Evolutionary conservation across 2,113 vertebrate species (phyloP).

Genomic region (Dendropsophus ebraccatus): DNA sequence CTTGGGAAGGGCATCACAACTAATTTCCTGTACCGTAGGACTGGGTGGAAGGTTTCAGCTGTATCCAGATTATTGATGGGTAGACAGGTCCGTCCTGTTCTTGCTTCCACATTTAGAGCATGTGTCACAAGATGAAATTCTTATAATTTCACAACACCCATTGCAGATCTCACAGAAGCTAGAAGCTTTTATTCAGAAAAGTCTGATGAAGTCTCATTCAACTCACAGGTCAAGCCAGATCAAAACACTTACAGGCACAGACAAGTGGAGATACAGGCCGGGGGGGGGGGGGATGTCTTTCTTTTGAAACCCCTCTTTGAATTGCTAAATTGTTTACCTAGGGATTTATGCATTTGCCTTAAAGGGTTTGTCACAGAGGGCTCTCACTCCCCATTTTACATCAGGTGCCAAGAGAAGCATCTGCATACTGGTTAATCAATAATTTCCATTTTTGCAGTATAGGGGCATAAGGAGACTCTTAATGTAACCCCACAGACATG

Average conservation of each 20-base stretch:
- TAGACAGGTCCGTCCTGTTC: conserved; percentile 45
- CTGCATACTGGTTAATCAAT: too few relatives aligned
- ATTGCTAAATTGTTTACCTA: neutral
- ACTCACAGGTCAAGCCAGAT: neutral
- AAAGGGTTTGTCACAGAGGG: neutral
- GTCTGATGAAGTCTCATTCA: neutral
- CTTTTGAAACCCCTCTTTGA: neutral
- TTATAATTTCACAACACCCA: neutral
- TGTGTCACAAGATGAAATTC: neutral
- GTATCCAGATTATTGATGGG: conserved; percentile 8
- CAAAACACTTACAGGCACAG: neutral
- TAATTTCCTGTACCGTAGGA: neutral
- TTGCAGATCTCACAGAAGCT: neutral
- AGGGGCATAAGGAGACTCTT: too few relatives aligned
- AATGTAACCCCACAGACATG: too few relatives aligned
- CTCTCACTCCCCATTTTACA: too few relatives aligned
- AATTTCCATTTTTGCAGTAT: too few relatives aligned
- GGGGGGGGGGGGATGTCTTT: too few relatives aligned
- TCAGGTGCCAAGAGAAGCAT: too few relatives aligned
- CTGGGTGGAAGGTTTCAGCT: conserved; percentile 28
- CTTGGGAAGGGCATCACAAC: conserved; percentile 27
- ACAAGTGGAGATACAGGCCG: neutral
- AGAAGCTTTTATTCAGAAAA: neutral
- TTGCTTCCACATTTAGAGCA: neutral
- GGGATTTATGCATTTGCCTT: neutral